These are phyloP conservation scores for Coranthus polyacanthus DNA, from an alignment of 2,797 vertebrate species.

Conservation along the genomic window DNA sequence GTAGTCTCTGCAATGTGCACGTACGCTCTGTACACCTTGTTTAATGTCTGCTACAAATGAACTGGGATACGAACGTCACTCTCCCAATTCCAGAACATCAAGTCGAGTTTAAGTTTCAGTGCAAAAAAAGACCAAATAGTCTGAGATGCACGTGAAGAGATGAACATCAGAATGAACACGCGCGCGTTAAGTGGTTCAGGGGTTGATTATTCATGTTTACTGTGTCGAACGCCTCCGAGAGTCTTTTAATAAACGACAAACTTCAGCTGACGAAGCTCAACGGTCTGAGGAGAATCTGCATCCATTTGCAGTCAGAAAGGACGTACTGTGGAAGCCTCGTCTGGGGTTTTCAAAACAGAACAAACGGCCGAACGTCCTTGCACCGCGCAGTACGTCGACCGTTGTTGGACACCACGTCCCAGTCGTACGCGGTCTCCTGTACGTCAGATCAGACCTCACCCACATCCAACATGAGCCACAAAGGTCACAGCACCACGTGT, in stretches of 20 bases:
- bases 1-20: conserved; percentile 47
- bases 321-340: too few relatives aligned
- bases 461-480: not conserved
- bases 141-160: not conserved
- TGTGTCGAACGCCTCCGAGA: too few relatives aligned
- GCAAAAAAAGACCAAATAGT: conserved; percentile 14
- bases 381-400: conserved; percentile 47
- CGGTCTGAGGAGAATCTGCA: conserved; percentile 4
- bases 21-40: conserved; percentile 25
- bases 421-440: conserved; percentile 29
- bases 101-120: conserved; percentile 1
- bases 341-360: too few relatives aligned
- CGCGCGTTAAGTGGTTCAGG: too few relatives aligned
- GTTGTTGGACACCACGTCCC: too few relatives aligned
- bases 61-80: conserved; percentile 19
- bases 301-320: too few relatives aligned
- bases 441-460: conserved; percentile 6
- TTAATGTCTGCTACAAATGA: conserved; percentile 35
- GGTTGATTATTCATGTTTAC: too few relatives aligned
- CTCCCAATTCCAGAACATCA: conserved; percentile 24
- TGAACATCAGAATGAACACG: too few relatives aligned
- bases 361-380: too few relatives aligned
- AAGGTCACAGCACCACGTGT: conserved; percentile 9
- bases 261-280: not conserved
- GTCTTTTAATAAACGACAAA: not conserved